Base-by-base conservation (phyloP, 2,888 invertebrate genomes). In the Ophioninae sp. region DNA sequence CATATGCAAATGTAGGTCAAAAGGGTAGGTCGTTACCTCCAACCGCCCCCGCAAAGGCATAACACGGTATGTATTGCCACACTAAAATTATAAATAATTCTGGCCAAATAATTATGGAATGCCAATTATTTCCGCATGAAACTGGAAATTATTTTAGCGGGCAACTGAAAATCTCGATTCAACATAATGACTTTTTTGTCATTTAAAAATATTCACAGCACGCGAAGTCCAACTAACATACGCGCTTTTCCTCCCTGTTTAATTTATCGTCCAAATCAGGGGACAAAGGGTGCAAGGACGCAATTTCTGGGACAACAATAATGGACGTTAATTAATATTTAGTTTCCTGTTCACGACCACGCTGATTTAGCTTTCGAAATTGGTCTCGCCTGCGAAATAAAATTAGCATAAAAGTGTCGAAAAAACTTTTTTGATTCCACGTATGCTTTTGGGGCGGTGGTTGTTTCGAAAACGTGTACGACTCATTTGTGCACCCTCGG, bases 401-500 rank as follows among this genome's bases (percentile, higher is more conserved):
- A 91, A 91, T 91, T 91, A 89, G 87, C 91, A 91, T 91, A 90
- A 78, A 89, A 86, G 89, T 90, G 89, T 89, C 87, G 87, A 69
- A 84, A 83, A 86, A 86, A 89, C 89, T 89, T 90, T 85, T 91
- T 90, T 79, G 1, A 30, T 74, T 67, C 21, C 17, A 37, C 62
- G 50, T n/a, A 30, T 21, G 61, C n/a, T 70, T 62, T 44, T 50
- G 50, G n/a, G 6, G 61, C 39, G 39, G n/a, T 37, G 21, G 50
- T 20, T 21, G 30, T 59, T 67, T 67, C 30, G 17, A 61, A 73
- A 67, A 72, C 50, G 73, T 74, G 50, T 50, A 56, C 81, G 79
- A 68, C 41, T 72, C 87, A 88, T 90, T 73, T 61, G 57, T 68
- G 13, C 56, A 79, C 85, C 74, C 85, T 82, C 85, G 83, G 86